phyloP scores from a whole-genome alignment of 1,140 invertebrate genomes.

The Globodera rostochiensis region DNA sequence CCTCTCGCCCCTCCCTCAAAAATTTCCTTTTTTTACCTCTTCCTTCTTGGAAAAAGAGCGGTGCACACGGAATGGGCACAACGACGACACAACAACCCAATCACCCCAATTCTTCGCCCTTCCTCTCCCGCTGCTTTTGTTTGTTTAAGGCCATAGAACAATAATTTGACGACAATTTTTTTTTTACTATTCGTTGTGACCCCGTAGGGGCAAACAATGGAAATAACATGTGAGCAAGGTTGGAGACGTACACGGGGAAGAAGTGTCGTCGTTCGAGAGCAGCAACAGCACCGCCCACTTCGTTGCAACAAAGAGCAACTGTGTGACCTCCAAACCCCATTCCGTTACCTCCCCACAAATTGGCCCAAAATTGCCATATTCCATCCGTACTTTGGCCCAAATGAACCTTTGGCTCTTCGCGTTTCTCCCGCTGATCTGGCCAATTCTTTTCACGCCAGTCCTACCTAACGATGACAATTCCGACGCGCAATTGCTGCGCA shows the following conservation, averaged over 20 bases:
- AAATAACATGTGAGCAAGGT: not conserved
- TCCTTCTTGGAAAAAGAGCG: not conserved
- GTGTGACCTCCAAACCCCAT: not conserved
- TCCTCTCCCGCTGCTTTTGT: not conserved
- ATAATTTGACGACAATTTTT: not conserved
- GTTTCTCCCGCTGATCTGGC: not conserved
- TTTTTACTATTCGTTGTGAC: not conserved
- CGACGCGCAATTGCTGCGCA: not conserved
- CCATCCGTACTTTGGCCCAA: not conserved
- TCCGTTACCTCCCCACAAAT: not conserved
- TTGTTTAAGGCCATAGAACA: not conserved
- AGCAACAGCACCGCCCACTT: not conserved
- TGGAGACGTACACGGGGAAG: not conserved
- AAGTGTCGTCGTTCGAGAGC: not conserved
- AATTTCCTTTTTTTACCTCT: not conserved
- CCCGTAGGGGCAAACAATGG: slow-evolving; percentile 1
- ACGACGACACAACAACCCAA: not conserved
- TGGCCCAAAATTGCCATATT: not conserved
- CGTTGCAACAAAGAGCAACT: not conserved
- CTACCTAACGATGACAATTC: not conserved
- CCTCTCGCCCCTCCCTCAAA: not conserved
- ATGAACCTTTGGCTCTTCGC: not conserved
- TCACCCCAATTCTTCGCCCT: not conserved
- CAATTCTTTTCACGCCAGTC: not conserved
- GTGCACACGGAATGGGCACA: not conserved